phyloP scores from a whole-genome alignment of 1,140 invertebrate species.

The Pristionchus pacificus region DNA sequence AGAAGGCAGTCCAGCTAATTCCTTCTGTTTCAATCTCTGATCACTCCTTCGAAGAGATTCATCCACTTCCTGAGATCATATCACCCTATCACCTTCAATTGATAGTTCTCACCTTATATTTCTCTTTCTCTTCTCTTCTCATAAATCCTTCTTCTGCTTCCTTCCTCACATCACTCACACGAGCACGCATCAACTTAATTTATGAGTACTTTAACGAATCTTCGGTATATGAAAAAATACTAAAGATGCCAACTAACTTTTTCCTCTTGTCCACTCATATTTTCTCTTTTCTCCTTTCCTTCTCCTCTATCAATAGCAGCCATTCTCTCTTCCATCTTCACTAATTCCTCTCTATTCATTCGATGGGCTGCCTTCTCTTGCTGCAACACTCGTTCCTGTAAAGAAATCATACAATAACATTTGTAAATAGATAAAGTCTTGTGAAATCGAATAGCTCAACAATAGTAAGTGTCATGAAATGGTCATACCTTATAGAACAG shows the following conservation, averaged over 20 bases:
- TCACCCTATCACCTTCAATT: constrained; percentile 2
- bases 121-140: neutral
- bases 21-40: neutral
- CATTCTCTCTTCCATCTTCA: constrained; percentile 34
- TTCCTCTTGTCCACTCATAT: constrained; percentile 26
- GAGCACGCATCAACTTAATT: constrained; percentile 24
- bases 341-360: constrained; percentile 16
- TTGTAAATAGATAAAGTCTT: no score
- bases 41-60: neutral
- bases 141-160: neutral
- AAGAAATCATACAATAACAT: no score
- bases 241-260: constrained; percentile 18
- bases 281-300: neutral
- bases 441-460: no score
- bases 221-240: neutral
- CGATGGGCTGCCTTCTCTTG: constrained; percentile 11
- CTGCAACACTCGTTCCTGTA: no score
- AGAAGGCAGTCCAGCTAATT: neutral
- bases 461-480: neutral
- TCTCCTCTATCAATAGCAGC: constrained; percentile 22
- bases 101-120: no score
- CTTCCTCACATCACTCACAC: constrained; percentile 3
- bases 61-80: constrained; percentile 13
- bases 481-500: neutral
- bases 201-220: neutral